phyloP scores from a whole-genome alignment of 2,888 invertebrate species.

The Philereme transversata region DNA sequence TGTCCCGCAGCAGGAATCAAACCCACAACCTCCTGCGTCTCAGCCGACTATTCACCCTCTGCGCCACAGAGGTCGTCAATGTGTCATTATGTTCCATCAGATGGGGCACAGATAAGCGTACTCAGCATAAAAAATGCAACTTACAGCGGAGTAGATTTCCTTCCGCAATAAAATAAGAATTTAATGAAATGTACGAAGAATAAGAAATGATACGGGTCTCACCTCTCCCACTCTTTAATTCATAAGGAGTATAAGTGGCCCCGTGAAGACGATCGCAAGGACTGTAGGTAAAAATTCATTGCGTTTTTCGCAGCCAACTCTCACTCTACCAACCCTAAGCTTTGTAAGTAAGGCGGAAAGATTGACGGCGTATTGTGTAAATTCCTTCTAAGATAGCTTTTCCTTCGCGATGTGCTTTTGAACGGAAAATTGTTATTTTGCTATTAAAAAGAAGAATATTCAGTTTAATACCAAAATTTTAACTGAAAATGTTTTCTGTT shows the following conservation, averaged over 20 bases:
- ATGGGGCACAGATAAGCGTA: not conserved
- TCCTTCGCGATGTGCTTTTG: slow-evolving; percentile 83
- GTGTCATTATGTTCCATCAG: no score
- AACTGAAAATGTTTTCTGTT: no score
- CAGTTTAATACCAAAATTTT: no score
- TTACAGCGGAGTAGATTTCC: not conserved
- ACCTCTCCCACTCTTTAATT: slow-evolving; percentile 60
- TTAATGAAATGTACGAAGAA: slow-evolving; percentile 26
- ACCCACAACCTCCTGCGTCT: no score
- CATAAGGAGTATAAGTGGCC: slow-evolving; percentile 61
- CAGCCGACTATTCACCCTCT: no score
- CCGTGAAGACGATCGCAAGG: slow-evolving; percentile 76
- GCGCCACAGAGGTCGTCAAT: no score
- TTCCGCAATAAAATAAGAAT: slow-evolving; percentile 22
- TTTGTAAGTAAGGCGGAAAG: slow-evolving; percentile 77
- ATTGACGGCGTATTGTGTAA: slow-evolving; percentile 79
- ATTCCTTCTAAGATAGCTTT: slow-evolving; percentile 74
- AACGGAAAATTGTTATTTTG: slow-evolving; percentile 21
- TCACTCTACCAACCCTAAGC: slow-evolving; percentile 77
- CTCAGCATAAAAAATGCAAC: not conserved
- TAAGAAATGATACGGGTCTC: slow-evolving; percentile 40
- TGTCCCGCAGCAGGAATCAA: no score
- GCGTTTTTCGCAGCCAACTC: slow-evolving; percentile 85
- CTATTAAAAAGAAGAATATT: not conserved
- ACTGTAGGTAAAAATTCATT: slow-evolving; percentile 79